Conservation (phyloP, 2,113 vertebrate species). For the Tragelaphus strepsiceros region DNA sequence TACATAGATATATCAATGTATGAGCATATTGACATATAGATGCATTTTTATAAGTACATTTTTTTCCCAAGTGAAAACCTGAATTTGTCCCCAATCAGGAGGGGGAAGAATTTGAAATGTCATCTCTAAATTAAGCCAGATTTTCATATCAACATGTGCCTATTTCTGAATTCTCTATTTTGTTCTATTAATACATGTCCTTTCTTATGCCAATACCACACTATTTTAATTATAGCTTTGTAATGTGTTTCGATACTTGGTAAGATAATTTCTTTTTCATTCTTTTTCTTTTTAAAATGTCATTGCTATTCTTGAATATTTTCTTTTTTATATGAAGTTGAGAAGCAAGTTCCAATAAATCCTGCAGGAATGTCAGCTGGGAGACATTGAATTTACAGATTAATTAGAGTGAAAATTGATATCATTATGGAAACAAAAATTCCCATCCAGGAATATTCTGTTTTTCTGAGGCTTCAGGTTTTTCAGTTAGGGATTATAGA, state of each 20-base stretch:
- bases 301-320: neutral
- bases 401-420: neutral
- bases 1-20: neutral
- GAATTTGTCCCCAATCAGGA: neutral
- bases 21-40: neutral
- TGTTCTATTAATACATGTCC: neutral
- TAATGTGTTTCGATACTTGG: neutral
- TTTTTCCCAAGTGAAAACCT: neutral
- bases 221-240: neutral
- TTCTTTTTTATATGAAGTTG: neutral
- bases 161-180: neutral
- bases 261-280: neutral
- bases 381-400: neutral
- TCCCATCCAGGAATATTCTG: accelerated
- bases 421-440: neutral
- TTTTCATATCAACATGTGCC: neutral
- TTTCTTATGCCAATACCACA: neutral
- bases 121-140: neutral
- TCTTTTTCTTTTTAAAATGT: neutral
- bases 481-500: neutral
- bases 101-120: neutral
- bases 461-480: neutral
- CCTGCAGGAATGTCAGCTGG: neutral
- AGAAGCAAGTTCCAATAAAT: neutral
- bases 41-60: neutral